Percentiles rank a stretch among this genome's conserved stretches.
These are phyloP conservation scores for Epinotia demarniana DNA, from an alignment of 2,888 invertebrate genomes.

Conservation along the genomic window DNA sequence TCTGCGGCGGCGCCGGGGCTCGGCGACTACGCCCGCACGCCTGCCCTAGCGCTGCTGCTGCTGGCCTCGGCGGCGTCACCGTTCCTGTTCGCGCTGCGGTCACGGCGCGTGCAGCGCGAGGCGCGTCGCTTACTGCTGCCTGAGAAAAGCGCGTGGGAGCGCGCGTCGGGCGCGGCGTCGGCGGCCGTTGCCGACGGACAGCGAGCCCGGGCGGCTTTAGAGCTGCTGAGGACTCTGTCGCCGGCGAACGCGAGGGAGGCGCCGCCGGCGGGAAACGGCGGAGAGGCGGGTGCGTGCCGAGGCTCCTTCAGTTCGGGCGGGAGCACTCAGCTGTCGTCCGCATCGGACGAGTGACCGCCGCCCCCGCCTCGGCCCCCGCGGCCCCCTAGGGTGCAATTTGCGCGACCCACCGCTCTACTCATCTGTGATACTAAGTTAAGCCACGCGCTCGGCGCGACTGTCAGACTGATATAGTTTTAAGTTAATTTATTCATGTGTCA, in stretches of 20 bases:
- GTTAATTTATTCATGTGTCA: conserved; percentile 82
- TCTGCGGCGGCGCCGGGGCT: conserved; percentile 80
- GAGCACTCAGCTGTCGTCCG: conserved; percentile 86
- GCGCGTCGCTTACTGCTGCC: conserved; percentile 72
- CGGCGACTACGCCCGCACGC: conserved; percentile 76
- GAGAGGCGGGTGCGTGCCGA: conserved; percentile 83
- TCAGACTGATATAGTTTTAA: conserved; percentile 83
- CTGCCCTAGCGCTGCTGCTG: conserved; percentile 83
- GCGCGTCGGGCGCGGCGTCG: conserved; percentile 81
- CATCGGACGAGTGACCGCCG: conserved; percentile 85
- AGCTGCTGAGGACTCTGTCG: conserved; percentile 74
- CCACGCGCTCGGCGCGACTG: conserved; percentile 81
- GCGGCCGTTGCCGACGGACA: conserved; percentile 84
- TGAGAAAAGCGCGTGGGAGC: conserved; percentile 81
- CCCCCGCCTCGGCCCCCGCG: conserved; percentile 56
- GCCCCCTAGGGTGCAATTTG: conserved; percentile 69
- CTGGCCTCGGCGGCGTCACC: conserved; percentile 88
- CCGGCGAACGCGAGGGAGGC: conserved; percentile 63
- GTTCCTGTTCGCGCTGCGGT: conserved; percentile 90
- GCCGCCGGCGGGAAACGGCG: conserved; percentile 70
- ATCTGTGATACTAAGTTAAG: conserved; percentile 84
- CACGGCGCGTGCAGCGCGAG: conserved; percentile 86
- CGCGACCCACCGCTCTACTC: conserved; percentile 83
- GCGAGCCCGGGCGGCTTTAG: conserved; percentile 76
- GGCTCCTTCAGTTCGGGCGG: conserved; percentile 87